Evolutionary conservation across 2,888 invertebrate genomes (phyloP), one percentile per base, ranked within the genome.

Genomic region (Platypus cylindrus): DNA sequence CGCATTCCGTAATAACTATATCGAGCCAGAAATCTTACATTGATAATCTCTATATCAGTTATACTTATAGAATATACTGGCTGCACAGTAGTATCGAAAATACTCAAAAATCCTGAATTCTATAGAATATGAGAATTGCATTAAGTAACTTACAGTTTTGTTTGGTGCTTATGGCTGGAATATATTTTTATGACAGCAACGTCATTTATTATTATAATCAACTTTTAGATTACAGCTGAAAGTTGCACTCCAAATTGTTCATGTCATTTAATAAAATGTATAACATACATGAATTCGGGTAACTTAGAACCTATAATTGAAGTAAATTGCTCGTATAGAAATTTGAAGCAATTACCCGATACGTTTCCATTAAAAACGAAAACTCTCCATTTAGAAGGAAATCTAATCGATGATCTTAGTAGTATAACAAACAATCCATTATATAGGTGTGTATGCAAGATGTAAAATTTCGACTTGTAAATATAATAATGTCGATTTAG

Each of bases 331-430:
- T 70, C 74, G 8, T 48, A 64, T 25, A 62, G 66, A 32, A 65
- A 64, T 20, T 58, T 82, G 27, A 63, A 58, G 1, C 59, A 65
- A 26, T 67, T 81, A 34, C 82, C 82, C 0, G 47, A 57, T 8
- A 63, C 62, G 3, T 58, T 83, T 14, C 82, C 82, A 0, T 64
- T 67, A 1, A 71, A 73, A 48, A 75, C 80, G 5, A 76, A 75
- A 13, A 74, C 73, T 1, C 61, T 82, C 3, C 66, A 70, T 25
- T 62, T 81, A 3, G 70, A 72, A 50, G 70, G 71, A 45, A 83
- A 83, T 41, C 44, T 43, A n/a, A 74, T 83, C 40, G 64, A 63
- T 32, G 69, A 74, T 37, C 63, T 82, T 42, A 63, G 67, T 29
- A 69, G 71, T 5, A 63, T 82, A 34, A 65, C 71, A 2, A 71